These are phyloP conservation scores for Dipodomys merriami DNA, from an alignment of 2,113 vertebrate species.

Conservation along the genomic window DNA sequence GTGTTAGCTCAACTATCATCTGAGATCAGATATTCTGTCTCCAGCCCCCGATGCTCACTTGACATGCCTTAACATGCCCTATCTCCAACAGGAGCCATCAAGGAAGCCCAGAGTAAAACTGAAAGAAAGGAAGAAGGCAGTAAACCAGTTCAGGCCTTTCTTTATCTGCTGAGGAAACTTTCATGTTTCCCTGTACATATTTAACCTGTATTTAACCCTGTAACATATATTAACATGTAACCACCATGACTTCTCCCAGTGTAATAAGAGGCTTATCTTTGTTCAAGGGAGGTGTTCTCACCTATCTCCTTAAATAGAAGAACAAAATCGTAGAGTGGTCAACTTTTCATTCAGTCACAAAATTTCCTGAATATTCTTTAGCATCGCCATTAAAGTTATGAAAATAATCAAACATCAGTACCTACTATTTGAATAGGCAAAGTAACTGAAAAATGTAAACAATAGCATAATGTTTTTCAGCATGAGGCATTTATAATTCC, in stretches of 20 bases:
- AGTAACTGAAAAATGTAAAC: neutral
- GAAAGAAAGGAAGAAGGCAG: neutral
- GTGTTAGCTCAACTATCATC: too few species aligned
- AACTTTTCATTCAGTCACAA: neutral
- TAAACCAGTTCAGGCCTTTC: neutral
- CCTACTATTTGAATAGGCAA: neutral
- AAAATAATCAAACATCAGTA: neutral
- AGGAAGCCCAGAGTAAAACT: too few species aligned
- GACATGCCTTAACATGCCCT: too few species aligned
- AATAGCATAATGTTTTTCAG: neutral
- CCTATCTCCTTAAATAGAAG: neutral
- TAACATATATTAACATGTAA: too few species aligned
- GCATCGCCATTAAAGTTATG: neutral
- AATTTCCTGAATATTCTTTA: slow-evolving; percentile 34
- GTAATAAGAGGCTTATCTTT: neutral
- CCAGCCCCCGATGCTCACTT: too few species aligned
- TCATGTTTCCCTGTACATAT: neutral
- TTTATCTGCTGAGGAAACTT: neutral
- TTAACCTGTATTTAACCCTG: too few species aligned
- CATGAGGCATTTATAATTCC: neutral
- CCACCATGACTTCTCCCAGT: neutral
- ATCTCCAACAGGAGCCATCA: too few species aligned
- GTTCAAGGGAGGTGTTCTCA: neutral
- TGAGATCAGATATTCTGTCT: too few species aligned
- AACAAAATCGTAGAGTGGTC: neutral